A percentile compares a stretch with the other conserved stretches of the same genome.
Conservation (phyloP, 2,888 invertebrate species). For the Exocentrus adspersus region DNA sequence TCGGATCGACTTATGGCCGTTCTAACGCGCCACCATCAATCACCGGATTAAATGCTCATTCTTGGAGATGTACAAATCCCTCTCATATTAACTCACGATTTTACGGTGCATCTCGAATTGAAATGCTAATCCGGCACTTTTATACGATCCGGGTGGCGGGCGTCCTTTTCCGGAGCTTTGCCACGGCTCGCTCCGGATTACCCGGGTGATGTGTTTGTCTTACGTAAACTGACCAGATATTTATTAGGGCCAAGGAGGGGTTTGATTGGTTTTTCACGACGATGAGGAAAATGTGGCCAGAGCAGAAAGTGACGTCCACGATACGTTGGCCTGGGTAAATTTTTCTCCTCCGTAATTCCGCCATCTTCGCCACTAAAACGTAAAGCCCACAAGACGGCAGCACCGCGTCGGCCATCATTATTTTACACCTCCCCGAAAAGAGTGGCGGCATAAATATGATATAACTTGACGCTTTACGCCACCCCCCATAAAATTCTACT, state of each 20-base stretch:
- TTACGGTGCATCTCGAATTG: slow-evolving; percentile 55
- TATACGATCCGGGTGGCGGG: slow-evolving; percentile 13
- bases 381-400: no score
- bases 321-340: no score
- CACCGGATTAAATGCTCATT: slow-evolving; percentile 60
- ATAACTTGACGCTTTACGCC: slow-evolving; percentile 62
- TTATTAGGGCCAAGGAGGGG: no score
- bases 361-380: no score
- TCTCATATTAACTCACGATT: slow-evolving; percentile 58
- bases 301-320: no score
- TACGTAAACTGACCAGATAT: no score
- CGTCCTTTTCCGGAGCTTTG: slow-evolving; percentile 4
- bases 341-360: no score
- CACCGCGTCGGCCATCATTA: slow-evolving; percentile 51
- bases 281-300: no score
- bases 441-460: slow-evolving; percentile 61
- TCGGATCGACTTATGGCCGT: slow-evolving; percentile 62
- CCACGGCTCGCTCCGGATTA: neutral
- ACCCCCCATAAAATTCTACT: slow-evolving; percentile 62
- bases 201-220: no score
- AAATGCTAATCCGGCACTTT: slow-evolving; percentile 44
- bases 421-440: slow-evolving; percentile 61
- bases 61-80: slow-evolving; percentile 55
- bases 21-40: slow-evolving; percentile 60
- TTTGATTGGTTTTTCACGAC: no score